phyloP scores from a whole-genome alignment of 2,888 invertebrate species.

The Unio delphinus region DNA sequence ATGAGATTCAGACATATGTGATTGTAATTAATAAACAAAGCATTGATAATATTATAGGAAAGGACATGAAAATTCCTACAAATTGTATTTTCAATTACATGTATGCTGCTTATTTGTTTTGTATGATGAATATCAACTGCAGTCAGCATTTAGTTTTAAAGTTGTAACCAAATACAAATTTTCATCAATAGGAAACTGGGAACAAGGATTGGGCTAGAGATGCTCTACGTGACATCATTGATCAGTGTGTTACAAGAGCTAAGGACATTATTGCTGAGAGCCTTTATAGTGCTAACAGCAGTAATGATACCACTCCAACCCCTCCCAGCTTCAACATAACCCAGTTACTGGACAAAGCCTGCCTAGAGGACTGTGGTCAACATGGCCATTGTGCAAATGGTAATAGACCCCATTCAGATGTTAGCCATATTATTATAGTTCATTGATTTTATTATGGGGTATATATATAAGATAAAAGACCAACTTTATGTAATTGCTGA shows the following conservation, averaged over 20 bases:
- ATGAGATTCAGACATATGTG: no score
- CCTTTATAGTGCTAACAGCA: conserved; percentile 20
- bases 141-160: neutral
- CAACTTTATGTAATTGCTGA: no score
- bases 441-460: no score
- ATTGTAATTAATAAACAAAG: no score
- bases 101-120: no score
- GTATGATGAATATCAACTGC: neutral
- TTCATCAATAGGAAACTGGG: conserved; percentile 35
- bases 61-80: no score
- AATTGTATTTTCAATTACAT: no score
- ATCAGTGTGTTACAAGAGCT: conserved; percentile 43
- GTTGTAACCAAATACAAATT: neutral
- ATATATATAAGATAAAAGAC: no score
- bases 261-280: conserved; percentile 19
- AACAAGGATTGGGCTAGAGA: conserved; percentile 43
- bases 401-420: conserved; percentile 9
- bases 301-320: conserved; percentile 9
- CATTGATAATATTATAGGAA: no score
- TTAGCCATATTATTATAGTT: neutral
- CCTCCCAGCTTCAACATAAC: conserved; percentile 13
- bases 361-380: conserved; percentile 42
- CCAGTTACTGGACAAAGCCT: conserved; percentile 24
- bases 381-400: conserved; percentile 47
- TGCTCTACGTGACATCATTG: conserved; percentile 46